phyloP scores from a whole-genome alignment of 2,888 invertebrate species.

The Ophraella communa region DNA sequence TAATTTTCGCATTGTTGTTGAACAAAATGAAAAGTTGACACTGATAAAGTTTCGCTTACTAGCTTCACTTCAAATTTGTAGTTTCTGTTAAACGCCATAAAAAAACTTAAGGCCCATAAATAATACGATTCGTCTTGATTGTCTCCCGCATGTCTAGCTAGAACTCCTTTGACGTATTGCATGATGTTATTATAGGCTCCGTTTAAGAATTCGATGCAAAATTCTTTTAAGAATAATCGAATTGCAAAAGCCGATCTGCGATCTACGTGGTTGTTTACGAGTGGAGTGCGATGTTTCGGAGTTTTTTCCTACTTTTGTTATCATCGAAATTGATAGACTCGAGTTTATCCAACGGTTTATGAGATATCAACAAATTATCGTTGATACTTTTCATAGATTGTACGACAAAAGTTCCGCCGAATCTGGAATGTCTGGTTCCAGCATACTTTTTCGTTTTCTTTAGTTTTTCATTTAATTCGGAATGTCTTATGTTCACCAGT shows the following conservation, averaged over 20 bases:
- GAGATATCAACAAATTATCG: conserved; percentile 79
- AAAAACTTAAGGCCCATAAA: conserved; percentile 92
- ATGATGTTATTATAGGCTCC: conserved; percentile 93
- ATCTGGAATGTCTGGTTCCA: conserved; percentile 81
- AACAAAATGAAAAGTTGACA: conserved; percentile 91
- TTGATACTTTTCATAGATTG: conserved; percentile 93
- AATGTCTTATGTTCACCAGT: conserved; percentile 73
- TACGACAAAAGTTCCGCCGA: conserved; percentile 92
- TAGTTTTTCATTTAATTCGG: conserved; percentile 68
- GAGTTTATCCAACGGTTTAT: conserved; percentile 82
- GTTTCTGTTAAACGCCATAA: conserved; percentile 95
- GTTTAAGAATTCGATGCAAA: conserved; percentile 91
- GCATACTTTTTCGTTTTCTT: conserved; percentile 63
- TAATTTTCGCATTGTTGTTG: conserved; percentile 90
- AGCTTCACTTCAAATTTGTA: conserved; percentile 86
- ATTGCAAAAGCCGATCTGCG: conserved; percentile 89
- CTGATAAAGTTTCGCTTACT: conserved; percentile 93
- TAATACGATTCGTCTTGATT: conserved; percentile 93
- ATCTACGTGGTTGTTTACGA: conserved; percentile 68
- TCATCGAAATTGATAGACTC: conserved; percentile 79
- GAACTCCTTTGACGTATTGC: conserved; percentile 81
- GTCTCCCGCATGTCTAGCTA: conserved; percentile 70
- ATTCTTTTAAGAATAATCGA: conserved; percentile 89
- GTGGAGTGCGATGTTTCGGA: conserved; percentile 78
- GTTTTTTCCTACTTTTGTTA: conserved; percentile 73